Percentiles rank a stretch among this genome's conserved stretches.
Conservation (phyloP, 1,140 invertebrate species). For the Proctacanthus coquilletti region DNA sequence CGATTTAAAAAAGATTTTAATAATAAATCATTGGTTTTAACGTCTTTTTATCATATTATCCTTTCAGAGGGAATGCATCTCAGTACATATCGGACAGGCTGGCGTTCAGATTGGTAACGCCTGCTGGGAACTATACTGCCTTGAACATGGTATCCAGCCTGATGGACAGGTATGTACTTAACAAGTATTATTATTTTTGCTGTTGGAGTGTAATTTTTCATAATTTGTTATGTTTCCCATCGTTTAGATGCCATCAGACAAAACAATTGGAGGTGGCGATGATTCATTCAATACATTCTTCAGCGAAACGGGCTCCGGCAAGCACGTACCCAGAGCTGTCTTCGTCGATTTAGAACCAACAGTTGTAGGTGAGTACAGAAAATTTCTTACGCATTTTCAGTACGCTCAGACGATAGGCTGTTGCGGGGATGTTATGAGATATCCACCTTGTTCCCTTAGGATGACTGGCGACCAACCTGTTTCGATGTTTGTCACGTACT, state of each 20-base stretch:
- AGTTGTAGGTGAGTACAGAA: conserved; percentile 40
- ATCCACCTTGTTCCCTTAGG: no score
- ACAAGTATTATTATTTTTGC: neutral
- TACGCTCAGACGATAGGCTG: no score
- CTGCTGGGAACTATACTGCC: conserved; percentile 74
- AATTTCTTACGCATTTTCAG: no score
- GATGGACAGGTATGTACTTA: conserved; percentile 42
- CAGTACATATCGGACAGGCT: conserved; percentile 76
- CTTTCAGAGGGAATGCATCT: conserved; percentile 64
- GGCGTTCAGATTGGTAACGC: conserved; percentile 83
- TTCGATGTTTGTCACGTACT: no score
- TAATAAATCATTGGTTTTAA: neutral
- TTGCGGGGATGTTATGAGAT: no score
- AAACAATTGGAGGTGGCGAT: conserved; percentile 47
- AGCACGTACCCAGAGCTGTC: conserved; percentile 52
- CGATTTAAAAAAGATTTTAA: no score
- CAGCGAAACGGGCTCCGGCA: conserved; percentile 59
- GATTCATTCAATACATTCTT: conserved; percentile 75
- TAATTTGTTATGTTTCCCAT: conserved; percentile 10
- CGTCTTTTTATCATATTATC: conserved; percentile 10
- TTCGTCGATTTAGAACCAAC: conserved; percentile 60
- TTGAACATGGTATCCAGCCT: conserved; percentile 81
- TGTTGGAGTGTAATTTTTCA: neutral
- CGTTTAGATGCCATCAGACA: conserved; percentile 64
- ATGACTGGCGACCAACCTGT: no score